Conservation (phyloP, 2,888 invertebrate genomes). For the Morinoia aosen region DNA sequence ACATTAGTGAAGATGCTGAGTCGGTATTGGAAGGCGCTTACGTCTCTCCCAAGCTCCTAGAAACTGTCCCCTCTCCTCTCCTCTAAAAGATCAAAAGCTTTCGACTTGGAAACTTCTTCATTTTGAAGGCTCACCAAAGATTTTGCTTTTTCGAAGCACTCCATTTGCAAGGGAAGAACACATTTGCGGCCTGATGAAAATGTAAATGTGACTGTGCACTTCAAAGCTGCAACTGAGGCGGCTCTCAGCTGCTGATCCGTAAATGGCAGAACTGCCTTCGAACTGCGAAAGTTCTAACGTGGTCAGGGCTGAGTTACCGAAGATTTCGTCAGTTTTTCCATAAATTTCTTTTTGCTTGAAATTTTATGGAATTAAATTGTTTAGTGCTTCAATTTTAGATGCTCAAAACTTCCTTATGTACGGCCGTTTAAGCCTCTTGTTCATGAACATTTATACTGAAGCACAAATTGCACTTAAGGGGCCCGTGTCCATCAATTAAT, state of each 20-base stretch:
- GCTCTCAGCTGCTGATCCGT: neutral
- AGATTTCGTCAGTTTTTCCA: neutral
- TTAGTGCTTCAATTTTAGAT: neutral
- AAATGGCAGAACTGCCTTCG: neutral
- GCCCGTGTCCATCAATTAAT: neutral
- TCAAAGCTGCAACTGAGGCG: neutral
- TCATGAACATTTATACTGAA: neutral
- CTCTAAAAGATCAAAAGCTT: neutral
- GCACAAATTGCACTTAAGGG: neutral
- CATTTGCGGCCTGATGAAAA: neutral
- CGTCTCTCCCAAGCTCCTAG: neutral
- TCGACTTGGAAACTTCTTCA: neutral
- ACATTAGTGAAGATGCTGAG: neutral
- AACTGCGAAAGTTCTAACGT: neutral
- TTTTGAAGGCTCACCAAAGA: neutral
- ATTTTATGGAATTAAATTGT: neutral
- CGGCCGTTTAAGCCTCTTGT: no score
- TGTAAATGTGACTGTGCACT: neutral
- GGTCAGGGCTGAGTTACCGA: neutral
- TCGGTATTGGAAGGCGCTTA: neutral
- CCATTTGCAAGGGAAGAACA: slow-evolving; percentile 2
- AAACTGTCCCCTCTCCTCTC: neutral
- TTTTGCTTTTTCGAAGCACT: neutral
- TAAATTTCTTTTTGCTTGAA: neutral
- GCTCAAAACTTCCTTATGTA: neutral